Evolutionary conservation across 1,140 invertebrate species (phyloP), one percentile per base, ranked within the genome.

Genomic region (Papilio glaucus): DNA sequence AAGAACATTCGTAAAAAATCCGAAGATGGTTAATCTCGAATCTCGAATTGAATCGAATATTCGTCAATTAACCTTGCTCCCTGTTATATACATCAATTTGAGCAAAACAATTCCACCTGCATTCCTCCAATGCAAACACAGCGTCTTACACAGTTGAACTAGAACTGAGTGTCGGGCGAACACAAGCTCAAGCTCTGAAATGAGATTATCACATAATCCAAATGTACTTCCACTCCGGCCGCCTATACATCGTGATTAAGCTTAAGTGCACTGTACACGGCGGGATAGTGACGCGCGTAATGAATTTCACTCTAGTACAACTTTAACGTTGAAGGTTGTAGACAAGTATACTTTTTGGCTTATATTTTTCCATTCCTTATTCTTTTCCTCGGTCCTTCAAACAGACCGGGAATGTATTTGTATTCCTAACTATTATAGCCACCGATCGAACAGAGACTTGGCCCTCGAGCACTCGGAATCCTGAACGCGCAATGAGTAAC

Each of bases 161-260:
- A 13, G 10, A 13, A 41, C 12, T 41, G n/a, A n/a, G n/a, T n/a
- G 12, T 57, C 41, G 41, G 41, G 41, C 8, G 10, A 10, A 10
- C 10, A 62, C 60, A 62, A 12, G n/a, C 33, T 7, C 62, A n/a
- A n/a, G 7, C 18, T 12, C 8, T 24, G 62, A 65, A 65, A 65
- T 65, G 9, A 65, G 62, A 65, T 65, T 65, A 65, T 38, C 37
- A 65, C 18, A 65, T 65, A 65, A 65, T 65, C 33, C 37, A 41
- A 65, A 24, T 37, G 62, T 65, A 65, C n/a, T 38, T 41, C 37
- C 62, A 21, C 33, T 65, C 62, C 2, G 33, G n/a, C 1, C 33
- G 62, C 62, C 62, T 65, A 65, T 65, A 65, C 33, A 65, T 65
- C 62, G 15, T 65, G 37, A 65, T 65, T 65, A 41, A 41, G 9